Base-by-base conservation (phyloP, 2,888 invertebrate genomes). In the Heteropelma amictum region DNA sequence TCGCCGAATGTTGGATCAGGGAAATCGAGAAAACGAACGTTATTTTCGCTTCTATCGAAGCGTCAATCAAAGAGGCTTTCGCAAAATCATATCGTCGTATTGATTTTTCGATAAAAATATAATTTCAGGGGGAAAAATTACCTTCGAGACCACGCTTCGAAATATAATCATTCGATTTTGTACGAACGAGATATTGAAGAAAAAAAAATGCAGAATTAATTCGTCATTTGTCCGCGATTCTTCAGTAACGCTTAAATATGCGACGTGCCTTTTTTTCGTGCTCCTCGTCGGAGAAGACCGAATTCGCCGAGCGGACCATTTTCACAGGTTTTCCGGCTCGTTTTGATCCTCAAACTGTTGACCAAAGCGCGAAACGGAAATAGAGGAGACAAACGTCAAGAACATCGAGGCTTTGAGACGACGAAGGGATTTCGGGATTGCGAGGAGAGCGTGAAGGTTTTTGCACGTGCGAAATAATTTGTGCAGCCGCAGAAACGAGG, bases 391-490 rank as follows among this genome's bases (percentile, higher is more conserved):
- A 10, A n/a, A 35, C 35, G 26, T 45, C 40, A 28, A 38, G 0
- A n/a, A n/a, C n/a, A n/a, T n/a, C n/a, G n/a, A n/a, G n/a, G n/a
- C 21, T 10, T 33, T 21, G 8, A 14, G 42, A 51, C 8, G 40
- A 17, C 38, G 33, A 53, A 53, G 53, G 64, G 53, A 45, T 45
- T 65, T 33, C 7, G 3, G 42, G 28, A 45, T 54, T 53, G 17
- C 28, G 19, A 23, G n/a, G 7, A 26, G 14, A 17, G 10, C 45
- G 47, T 12, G 35, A 54, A 35, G 17, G 47, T 33, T 14, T 33
- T 14, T 23, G 14, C 14, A 10, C 21, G n/a, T 0, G 10, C 21
- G 19, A 68, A 58, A n/a, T n/a, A n/a, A 58, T 58, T 49, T 28
- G 47, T 38, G 28, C 38, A 17, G 8, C 5, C 17, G 35, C 40